Evolutionary conservation across 37 sponge, comb jelly and placozoan species (phyloP).

Genomic region (Agelas oroides): DNA sequence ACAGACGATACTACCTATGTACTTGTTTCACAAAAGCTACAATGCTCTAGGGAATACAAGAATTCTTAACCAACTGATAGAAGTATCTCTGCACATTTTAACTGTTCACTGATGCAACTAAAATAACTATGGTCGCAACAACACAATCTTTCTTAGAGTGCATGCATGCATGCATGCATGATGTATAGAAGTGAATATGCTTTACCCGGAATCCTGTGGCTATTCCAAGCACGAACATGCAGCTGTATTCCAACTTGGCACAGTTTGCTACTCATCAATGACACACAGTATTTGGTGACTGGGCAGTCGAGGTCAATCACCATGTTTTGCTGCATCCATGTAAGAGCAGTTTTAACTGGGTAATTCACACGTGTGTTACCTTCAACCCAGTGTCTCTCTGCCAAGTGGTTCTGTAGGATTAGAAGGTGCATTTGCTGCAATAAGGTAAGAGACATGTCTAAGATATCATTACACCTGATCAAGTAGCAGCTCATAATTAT

Average conservation of each 20-base stretch:
- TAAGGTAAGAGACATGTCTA: not conserved
- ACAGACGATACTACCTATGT: too few species aligned
- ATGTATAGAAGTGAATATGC: too few species aligned
- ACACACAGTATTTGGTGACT: constrained; percentile 18
- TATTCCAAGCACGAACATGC: too few species aligned
- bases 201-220: too few species aligned
- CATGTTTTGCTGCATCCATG: not conserved
- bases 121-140: too few species aligned
- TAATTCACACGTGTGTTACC: constrained; percentile 19
- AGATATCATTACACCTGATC: not conserved
- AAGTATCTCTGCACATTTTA: too few species aligned
- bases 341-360: constrained; percentile 10
- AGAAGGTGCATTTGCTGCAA: not conserved
- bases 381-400: constrained; percentile 38
- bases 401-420: constrained; percentile 17
- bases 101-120: too few species aligned
- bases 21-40: too few species aligned
- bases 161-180: too few species aligned
- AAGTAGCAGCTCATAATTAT: not conserved
- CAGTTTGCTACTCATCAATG: constrained; percentile 5
- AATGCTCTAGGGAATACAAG: too few species aligned
- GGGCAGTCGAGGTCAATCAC: constrained; percentile 24
- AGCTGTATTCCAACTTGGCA: not conserved
- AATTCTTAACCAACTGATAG: too few species aligned
- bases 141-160: too few species aligned